phyloP scores from a whole-genome alignment of 2,888 invertebrate genomes.

The Trachelus stipa region DNA sequence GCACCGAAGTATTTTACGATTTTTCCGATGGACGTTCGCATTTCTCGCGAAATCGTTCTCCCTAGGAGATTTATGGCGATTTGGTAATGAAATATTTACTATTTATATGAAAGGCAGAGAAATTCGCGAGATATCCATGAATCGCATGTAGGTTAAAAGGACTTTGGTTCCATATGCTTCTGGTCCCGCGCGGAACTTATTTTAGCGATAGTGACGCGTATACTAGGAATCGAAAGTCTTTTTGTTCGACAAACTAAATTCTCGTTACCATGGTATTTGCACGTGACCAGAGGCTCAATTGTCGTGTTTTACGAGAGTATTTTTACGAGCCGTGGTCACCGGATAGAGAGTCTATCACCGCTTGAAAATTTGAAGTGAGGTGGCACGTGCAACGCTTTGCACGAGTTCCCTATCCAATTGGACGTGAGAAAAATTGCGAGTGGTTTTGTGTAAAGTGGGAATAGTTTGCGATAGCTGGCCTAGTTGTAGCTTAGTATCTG shows the following conservation, averaged over 20 bases:
- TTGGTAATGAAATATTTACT: neutral
- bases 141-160: neutral
- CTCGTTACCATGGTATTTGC: slow-evolving; percentile 35
- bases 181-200: neutral
- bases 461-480: slow-evolving; percentile 13
- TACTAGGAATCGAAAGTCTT: slow-evolving; percentile 22
- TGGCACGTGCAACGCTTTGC: slow-evolving; percentile 39
- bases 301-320: slow-evolving; percentile 36
- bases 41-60: neutral
- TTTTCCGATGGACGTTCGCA: neutral
- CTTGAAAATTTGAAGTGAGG: slow-evolving; percentile 38
- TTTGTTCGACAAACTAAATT: slow-evolving; percentile 23
- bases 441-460: slow-evolving; percentile 19
- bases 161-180: neutral
- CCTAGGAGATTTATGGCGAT: neutral
- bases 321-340: slow-evolving; percentile 33
- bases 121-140: neutral
- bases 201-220: slow-evolving; percentile 4
- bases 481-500: neutral
- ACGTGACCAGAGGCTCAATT: slow-evolving; percentile 37
- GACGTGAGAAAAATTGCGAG: slow-evolving; percentile 37
- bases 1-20: neutral
- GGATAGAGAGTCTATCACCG: slow-evolving; percentile 34
- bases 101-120: neutral
- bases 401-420: slow-evolving; percentile 24